These are phyloP conservation scores for Agapetus fuscipes DNA, from an alignment of 2,888 invertebrate genomes.

Conservation along the genomic window DNA sequence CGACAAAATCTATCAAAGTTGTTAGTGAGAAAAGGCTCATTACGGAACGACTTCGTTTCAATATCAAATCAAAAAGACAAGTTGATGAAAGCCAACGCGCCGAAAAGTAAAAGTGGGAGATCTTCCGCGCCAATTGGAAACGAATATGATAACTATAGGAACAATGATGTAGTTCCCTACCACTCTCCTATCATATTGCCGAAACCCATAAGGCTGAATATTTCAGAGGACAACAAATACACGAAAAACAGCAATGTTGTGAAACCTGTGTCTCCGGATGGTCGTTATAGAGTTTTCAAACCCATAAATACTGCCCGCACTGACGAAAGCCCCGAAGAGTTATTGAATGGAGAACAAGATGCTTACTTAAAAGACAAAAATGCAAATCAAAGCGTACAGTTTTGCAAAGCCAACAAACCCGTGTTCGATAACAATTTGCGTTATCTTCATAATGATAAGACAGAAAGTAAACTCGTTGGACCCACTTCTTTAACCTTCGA, in stretches of 20 bases:
- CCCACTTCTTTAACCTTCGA: no score
- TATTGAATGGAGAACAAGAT: no score
- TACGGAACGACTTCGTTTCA: background rate
- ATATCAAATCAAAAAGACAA: slow-evolving; percentile 8
- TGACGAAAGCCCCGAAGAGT: background rate
- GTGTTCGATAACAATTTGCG: no score
- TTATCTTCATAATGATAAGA: no score
- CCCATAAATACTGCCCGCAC: background rate
- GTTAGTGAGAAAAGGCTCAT: slow-evolving; percentile 6
- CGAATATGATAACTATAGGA: background rate
- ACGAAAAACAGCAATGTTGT: no score
- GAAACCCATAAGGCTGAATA: background rate
- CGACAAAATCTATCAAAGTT: slow-evolving; percentile 19
- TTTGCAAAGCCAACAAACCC: no score
- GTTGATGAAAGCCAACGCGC: background rate
- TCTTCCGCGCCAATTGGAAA: slow-evolving; percentile 4
- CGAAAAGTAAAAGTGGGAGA: slow-evolving; percentile 5
- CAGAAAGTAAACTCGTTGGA: no score
- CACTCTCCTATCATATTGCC: no score
- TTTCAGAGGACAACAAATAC: background rate
- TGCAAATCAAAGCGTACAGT: no score
- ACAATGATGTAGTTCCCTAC: slow-evolving; percentile 1
- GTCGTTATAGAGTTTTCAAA: slow-evolving; percentile 1
- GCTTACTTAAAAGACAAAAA: no score
- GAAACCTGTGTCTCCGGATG: no score